A percentile compares a stretch with the other conserved stretches of the same genome.
These are phyloP conservation scores for Narcine bancroftii DNA, from an alignment of 2,113 vertebrate genomes.

Conservation along the genomic window DNA sequence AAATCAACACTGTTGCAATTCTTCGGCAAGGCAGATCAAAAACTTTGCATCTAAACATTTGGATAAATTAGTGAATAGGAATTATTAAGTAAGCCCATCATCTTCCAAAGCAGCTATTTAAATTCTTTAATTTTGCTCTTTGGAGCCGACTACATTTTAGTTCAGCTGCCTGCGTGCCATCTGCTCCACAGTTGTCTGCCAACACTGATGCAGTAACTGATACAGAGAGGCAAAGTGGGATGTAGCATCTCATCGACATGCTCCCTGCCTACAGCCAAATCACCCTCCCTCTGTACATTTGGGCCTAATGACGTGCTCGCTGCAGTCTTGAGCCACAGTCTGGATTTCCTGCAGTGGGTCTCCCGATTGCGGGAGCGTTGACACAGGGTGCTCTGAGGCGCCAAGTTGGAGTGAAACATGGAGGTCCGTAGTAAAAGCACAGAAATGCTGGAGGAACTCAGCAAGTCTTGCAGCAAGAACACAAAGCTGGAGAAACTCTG, in stretches of 20 bases:
- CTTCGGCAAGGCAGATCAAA: neutral
- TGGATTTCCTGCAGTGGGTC: neutral
- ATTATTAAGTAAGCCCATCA: neutral
- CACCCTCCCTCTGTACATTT: neutral
- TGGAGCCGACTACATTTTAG: neutral
- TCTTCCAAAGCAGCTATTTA: neutral
- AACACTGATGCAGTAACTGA: neutral
- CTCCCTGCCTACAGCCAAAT: neutral
- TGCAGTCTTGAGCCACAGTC: neutral
- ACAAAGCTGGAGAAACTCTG: too few species aligned
- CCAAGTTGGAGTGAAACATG: too few species aligned
- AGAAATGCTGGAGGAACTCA: too few species aligned
- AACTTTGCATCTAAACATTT: neutral
- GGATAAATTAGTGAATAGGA: neutral
- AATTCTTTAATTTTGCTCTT: neutral
- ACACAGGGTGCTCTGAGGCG: neutral
- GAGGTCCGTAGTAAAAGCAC: too few species aligned
- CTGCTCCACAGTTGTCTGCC: neutral
- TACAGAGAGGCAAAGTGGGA: neutral
- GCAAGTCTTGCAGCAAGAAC: too few species aligned
- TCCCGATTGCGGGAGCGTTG: neutral
- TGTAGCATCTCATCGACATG: neutral
- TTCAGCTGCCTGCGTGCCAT: too few species aligned
- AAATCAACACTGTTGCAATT: neutral
- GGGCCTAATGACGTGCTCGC: neutral